Conservation (phyloP, 2,113 vertebrate genomes). For the Mastomys coucha region DNA sequence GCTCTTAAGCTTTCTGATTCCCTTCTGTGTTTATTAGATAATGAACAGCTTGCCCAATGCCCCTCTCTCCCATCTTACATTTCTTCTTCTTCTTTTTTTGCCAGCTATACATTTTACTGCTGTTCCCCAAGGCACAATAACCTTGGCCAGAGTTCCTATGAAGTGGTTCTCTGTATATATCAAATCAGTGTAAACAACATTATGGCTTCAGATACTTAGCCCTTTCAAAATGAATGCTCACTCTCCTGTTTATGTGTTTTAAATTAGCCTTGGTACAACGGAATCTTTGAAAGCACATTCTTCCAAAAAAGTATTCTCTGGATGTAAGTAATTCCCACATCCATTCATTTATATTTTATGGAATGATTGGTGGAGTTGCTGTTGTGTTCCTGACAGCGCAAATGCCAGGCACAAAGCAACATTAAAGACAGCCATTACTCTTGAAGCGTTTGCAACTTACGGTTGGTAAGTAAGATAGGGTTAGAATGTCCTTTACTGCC, state of each 20-base stretch:
- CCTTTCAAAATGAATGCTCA: constrained; percentile 49
- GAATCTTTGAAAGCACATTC: constrained; percentile 6
- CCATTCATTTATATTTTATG: not conserved
- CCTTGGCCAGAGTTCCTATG: constrained; percentile 33
- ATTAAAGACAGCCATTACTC: constrained; percentile 19
- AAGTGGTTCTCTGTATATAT: constrained; percentile 46
- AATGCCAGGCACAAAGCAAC: not conserved
- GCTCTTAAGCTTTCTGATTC: not conserved
- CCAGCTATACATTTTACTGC: constrained; percentile 47
- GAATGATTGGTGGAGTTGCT: not conserved
- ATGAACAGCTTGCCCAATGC: constrained; percentile 6
- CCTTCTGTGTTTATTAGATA: constrained; percentile 62
- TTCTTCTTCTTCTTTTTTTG: not conserved
- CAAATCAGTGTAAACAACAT: constrained; percentile 59
- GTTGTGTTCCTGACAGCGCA: not conserved
- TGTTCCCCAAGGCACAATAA: constrained; percentile 63
- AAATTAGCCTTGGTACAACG: constrained; percentile 29
- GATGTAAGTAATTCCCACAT: constrained; percentile 7
- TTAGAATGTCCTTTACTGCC: too few species aligned
- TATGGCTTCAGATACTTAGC: constrained; percentile 59
- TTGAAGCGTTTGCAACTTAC: not conserved
- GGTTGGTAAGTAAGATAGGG: not conserved
- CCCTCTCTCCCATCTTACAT: constrained; percentile 29
- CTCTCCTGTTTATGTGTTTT: constrained; percentile 52
- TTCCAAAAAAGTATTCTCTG: constrained; percentile 20